Evolutionary conservation across 1,140 invertebrate genomes (phyloP), one percentile per base, ranked within the genome.

Genomic region (Drosophila albomicans): DNA sequence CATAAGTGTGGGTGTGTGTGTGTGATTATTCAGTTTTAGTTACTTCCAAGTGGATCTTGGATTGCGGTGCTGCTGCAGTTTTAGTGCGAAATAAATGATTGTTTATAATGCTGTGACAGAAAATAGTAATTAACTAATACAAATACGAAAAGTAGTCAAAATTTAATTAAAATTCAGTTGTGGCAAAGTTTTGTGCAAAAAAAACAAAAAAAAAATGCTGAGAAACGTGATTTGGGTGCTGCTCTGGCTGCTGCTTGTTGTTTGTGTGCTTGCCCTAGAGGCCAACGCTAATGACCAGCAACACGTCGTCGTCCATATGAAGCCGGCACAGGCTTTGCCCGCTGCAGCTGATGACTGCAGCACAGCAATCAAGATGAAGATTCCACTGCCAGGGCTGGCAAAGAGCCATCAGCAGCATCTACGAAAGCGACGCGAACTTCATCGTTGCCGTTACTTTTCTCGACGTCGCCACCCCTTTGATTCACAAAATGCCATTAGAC

Each of bases 271-370:
- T 25, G 43, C 49, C 32, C 63, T 76, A 28, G 46, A 13, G 52
- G 59, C 52, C 62, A 66, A 51, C 59, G 66, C 81, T 75, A 84
- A 85, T 85, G 81, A 81, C 62, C 81, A 59, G 45, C 58, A 51
- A 15, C n/a, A 72, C 54, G 8, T 11, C 45, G 45, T 65, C 75
- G 64, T 48, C 16, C 56, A 58, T 20, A 11, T 35, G 11, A 51
- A 75, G 45, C 58, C 52, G 32, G 35, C 48, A 51, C 58, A 15
- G 16, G 35, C 41, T 56, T 61, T 41, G 13, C 58, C 48, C 49
- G 51, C 35, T 38, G 35, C 20, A 25, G 20, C 64, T 52, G 80
- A 79, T 82, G 80, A 79, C 59, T 64, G 66, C 16, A 52, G 66
- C 46, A 61, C 20, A 79, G 62, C 67, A 72, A 45, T 51, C 54